Base-by-base conservation (phyloP, 2,888 invertebrate genomes). In the Tenthredo distinguenda region DNA sequence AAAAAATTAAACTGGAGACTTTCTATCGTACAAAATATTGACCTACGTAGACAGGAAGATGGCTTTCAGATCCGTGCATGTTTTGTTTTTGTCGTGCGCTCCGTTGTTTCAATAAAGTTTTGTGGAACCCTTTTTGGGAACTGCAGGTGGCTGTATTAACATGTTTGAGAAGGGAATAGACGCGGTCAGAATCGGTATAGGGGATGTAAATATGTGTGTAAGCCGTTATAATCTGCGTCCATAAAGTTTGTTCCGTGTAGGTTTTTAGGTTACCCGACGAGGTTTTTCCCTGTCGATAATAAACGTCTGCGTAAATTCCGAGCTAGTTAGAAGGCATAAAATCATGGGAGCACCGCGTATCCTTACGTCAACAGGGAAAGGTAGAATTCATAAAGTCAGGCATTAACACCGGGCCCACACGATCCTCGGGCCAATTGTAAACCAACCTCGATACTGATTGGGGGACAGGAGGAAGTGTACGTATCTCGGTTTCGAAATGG, bases 291-390 rank as follows among this genome's bases (percentile, higher is more conserved):
- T 74, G 43, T n/a, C 68, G 31, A 47, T 83, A 81, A 91, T 92
- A 92, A 92, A 92, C 88, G 92, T 92, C 92, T 89, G 89, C 90
- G 91, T 92, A 92, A 92, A 92, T 92, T 92, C 90, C 89, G 87
- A 86, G 90, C 91, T 91, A 91, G 91, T 92, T 92, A 91, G 90
- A 88, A 90, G 89, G 90, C 88, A 90, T 90, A 91, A 89, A 88
- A 87, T 86, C 83, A 82, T 84, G 86, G 87, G 86, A 86, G 47
- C 4, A 37, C 68, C 5, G 0, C 81, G n/a, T 7, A 10, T 34
- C 50, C 50, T 50, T 50, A 77, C 77, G 50, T 31, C 55, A 50
- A 31, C 81, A 7, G 21, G 62, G 6, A 10, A 21, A 68, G 47
- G 83, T 47, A 47, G 47, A 47, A 47, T 83, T 71, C 83, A 83